A percentile compares a stretch with the other conserved stretches of the same genome.
phyloP scores from a whole-genome alignment of 2,797 vertebrate genomes.

The Myotis pilosus region DNA sequence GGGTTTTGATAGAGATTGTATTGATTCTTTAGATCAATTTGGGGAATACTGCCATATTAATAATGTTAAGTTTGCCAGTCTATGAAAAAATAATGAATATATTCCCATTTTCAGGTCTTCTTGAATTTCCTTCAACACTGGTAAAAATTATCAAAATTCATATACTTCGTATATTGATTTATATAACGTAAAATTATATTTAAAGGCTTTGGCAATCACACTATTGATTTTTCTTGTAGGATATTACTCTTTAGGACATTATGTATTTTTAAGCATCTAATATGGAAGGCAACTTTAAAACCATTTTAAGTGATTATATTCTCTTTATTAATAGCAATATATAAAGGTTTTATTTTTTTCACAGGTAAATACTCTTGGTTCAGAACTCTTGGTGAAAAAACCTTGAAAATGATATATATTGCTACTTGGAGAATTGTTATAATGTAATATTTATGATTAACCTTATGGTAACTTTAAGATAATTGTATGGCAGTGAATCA shows the following conservation, averaged over 20 bases:
- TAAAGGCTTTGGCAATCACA: background rate
- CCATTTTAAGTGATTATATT: background rate
- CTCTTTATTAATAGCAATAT: background rate
- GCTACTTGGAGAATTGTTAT: background rate
- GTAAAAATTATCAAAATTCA: background rate
- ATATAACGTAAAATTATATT: background rate
- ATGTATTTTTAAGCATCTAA: background rate
- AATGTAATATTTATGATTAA: background rate
- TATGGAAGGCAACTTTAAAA: background rate
- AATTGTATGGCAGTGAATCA: background rate
- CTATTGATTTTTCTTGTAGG: background rate
- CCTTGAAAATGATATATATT: background rate
- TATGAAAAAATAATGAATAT: background rate
- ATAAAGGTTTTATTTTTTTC: background rate
- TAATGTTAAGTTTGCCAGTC: background rate
- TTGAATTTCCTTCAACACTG: background rate
- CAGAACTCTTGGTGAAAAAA: background rate
- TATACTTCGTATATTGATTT: background rate
- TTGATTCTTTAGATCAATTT: background rate
- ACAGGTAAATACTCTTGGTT: background rate
- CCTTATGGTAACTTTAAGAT: background rate
- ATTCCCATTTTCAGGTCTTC: background rate
- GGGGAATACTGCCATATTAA: background rate
- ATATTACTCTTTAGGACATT: background rate
- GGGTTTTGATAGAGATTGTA: background rate